These are phyloP conservation scores for Holothuria glaberrima DNA, from an alignment of 35 echinoderm and acorn worm species.

Conservation along the genomic window DNA sequence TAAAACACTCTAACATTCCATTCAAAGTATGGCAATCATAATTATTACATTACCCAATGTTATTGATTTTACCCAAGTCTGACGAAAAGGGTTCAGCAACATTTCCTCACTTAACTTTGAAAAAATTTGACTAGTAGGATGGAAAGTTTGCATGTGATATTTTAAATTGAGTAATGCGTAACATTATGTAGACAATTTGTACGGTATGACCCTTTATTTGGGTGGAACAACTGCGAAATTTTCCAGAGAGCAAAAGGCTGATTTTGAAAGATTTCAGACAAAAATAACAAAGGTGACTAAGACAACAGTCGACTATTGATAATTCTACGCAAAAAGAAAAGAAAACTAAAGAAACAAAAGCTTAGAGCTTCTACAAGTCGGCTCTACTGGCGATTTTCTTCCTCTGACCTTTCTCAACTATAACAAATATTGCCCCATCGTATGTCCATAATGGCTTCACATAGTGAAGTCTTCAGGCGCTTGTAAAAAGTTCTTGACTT, in stretches of 20 bases:
- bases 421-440: not conserved
- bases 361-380: not conserved
- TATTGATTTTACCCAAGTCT: too few relatives aligned
- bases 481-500: conserved; percentile 2
- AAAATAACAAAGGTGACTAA: not conserved
- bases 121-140: too few relatives aligned
- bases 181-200: too few relatives aligned
- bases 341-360: not conserved
- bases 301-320: not conserved
- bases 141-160: too few relatives aligned
- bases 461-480: not conserved
- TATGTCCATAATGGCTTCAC: not conserved
- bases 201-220: too few relatives aligned
- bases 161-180: too few relatives aligned
- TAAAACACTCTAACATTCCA: too few relatives aligned
- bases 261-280: not conserved
- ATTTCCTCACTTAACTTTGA: too few relatives aligned
- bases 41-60: too few relatives aligned
- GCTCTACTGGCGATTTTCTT: conserved; percentile 1
- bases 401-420: not conserved
- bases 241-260: not conserved
- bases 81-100: too few relatives aligned
- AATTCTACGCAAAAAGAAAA: not conserved
- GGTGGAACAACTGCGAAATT: too few relatives aligned
- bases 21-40: too few relatives aligned